phyloP scores from a whole-genome alignment of 2,797 vertebrate species.

The Bovichtus variegatus region DNA sequence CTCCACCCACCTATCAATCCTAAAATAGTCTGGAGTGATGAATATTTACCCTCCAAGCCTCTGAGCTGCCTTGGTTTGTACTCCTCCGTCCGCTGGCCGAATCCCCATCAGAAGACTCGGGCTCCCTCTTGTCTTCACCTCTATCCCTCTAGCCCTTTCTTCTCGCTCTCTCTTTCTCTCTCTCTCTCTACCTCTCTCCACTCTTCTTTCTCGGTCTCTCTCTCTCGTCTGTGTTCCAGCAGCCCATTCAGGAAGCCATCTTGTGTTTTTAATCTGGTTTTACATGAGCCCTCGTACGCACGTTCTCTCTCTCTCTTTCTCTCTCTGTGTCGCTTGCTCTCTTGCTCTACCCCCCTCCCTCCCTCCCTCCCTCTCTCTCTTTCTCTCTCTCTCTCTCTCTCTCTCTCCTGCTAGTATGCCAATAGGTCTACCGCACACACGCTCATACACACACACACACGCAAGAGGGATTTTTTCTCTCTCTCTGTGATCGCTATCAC shows the following conservation, averaged over 20 bases:
- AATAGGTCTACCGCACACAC: constrained; percentile 78
- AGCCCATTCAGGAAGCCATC: constrained; percentile 91
- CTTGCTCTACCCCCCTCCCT: constrained; percentile 49
- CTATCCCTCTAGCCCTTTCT: constrained; percentile 68
- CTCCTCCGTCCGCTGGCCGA: constrained; percentile 75
- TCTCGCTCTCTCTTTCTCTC: constrained; percentile 52
- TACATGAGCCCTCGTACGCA: constrained; percentile 85
- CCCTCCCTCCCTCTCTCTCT: constrained; percentile 46
- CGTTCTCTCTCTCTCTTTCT: constrained; percentile 76
- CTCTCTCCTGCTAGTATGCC: constrained; percentile 75
- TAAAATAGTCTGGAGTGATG: constrained; percentile 78
- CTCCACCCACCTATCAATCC: constrained; percentile 66
- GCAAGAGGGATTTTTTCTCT: constrained; percentile 68
- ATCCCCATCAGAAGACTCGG: constrained; percentile 86
- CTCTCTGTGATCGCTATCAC: constrained; percentile 77
- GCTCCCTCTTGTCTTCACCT: constrained; percentile 74
- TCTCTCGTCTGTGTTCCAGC: constrained; percentile 79
- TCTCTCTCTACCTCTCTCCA: constrained; percentile 67
- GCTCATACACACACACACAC: constrained; percentile 44
- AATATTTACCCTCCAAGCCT: constrained; percentile 88
- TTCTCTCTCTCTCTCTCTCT: constrained; percentile 60
- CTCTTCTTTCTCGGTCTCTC: constrained; percentile 69
- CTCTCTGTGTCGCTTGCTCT: constrained; percentile 54
- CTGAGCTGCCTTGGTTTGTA: constrained; percentile 80
- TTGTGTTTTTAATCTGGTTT: constrained; percentile 90